Evolutionary conservation across 2,888 invertebrate species (phyloP), one percentile per base, ranked within the genome.

Genomic region (Limenitis camilla): DNA sequence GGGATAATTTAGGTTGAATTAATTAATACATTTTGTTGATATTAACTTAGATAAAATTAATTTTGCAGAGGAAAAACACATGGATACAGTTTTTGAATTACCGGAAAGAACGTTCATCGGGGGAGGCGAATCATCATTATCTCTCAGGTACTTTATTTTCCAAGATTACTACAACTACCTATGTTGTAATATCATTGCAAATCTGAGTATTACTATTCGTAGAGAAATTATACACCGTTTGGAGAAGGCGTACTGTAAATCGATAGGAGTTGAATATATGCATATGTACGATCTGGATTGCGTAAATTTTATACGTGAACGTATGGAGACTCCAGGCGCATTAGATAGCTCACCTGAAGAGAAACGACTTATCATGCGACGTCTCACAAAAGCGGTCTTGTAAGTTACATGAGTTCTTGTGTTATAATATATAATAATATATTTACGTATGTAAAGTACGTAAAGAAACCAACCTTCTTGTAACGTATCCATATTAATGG

Each of bases 261-360:
- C 91, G 35, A 92, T 94, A 58, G 94, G 94, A 44, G 88, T 91
- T 5, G 94, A 94, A 74, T 94, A 90, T 78, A 93, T 93, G 93
- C 93, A 93, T 68, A 84, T 93, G 62, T 91, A 91, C 71, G 91
- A 91, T 65, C 68, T 91, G 63, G 92, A 93, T 63, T 89, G 90
- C 62, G 88, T 91, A 43, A 90, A 92, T 62, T 94, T 92, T 90
- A 90, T 94, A 59, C 78, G 92, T 38, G 83, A 91, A 66, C 88
- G 89, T 48, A 89, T 94, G 79, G 94, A 94, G 78, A 79, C 83
- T 5, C 94, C 94, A 0, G 88, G 88, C 9, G 69, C 75, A 1
- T 86, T 90, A 65, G 85, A 90, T 48, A 88, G 91, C 64, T 80
- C 84, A 9, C 62, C 68, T 4, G 91, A 92, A 0, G 91, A 93